phyloP scores from a whole-genome alignment of 2,888 invertebrate species.

The Drosophila birchii region DNA sequence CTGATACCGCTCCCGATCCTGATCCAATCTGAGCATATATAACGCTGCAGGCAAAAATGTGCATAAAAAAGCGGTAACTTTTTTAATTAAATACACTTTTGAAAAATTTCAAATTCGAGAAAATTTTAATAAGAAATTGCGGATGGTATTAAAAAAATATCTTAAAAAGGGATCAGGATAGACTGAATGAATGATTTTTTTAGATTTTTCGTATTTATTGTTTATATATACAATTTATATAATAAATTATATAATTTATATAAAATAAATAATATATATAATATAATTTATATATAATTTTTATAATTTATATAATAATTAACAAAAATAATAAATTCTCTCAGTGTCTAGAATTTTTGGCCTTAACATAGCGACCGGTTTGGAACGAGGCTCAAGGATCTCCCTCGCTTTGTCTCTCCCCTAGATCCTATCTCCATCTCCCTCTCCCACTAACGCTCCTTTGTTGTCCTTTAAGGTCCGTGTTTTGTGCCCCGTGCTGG shows the following conservation, averaged over 20 bases:
- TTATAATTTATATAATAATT: no score
- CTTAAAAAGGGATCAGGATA: no score
- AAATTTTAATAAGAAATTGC: no score
- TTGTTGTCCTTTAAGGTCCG: constrained; percentile 30
- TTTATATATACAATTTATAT: no score
- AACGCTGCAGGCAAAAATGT: constrained; percentile 20
- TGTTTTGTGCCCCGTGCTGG: constrained; percentile 56
- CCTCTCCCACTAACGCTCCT: constrained; percentile 3
- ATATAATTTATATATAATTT: no score
- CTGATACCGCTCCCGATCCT: constrained; percentile 17
- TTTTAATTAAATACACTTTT: neutral
- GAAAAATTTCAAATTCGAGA: neutral
- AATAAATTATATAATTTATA: no score
- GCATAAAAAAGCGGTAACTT: constrained; percentile 11
- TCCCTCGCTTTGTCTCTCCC: constrained; percentile 15
- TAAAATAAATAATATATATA: no score
- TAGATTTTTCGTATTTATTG: no score
- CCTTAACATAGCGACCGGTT: constrained; percentile 16
- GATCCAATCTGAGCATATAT: constrained; percentile 32
- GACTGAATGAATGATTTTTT: no score
- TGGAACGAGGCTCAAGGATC: constrained; percentile 8
- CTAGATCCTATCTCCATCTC: constrained; percentile 1
- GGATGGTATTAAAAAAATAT: no score
- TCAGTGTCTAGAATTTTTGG: constrained; percentile 5
- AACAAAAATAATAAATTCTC: neutral